A percentile compares a stretch with the other conserved stretches of the same genome.
Conservation (phyloP, 2,113 vertebrate genomes). For the Rafetus swinhoei region DNA sequence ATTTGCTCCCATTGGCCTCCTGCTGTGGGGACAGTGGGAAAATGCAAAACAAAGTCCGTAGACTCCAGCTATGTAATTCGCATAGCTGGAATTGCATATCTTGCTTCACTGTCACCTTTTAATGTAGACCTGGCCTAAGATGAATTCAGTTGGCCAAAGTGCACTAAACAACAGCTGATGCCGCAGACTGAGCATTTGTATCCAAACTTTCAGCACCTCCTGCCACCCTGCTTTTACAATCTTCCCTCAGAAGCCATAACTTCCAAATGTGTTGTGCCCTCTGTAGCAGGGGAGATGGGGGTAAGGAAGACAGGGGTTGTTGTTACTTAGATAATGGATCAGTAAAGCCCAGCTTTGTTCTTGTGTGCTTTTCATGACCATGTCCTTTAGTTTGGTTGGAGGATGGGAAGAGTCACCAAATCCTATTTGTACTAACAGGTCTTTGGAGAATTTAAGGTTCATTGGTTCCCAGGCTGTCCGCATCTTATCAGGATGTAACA, state of each 20-base stretch:
- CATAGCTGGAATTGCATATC: too few species aligned
- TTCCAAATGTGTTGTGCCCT: not conserved
- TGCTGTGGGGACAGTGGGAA: too few species aligned
- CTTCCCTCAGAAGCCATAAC: not conserved
- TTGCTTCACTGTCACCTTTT: too few species aligned
- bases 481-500: not conserved
- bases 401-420: not conserved
- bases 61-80: too few species aligned
- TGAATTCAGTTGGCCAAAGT: conserved; percentile 4
- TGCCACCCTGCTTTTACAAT: not conserved
- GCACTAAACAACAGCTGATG: not conserved
- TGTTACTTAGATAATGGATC: not conserved
- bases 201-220: not conserved
- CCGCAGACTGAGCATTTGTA: not conserved
- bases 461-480: not conserved
- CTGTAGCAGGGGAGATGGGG: not conserved
- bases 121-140: too few species aligned
- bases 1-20: too few species aligned
- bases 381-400: not conserved
- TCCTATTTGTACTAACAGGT: not conserved
- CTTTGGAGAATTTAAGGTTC: not conserved
- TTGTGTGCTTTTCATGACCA: not conserved
- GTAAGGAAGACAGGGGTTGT: not conserved
- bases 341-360: fast-evolving
- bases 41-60: too few species aligned